phyloP scores from a whole-genome alignment of 2,113 vertebrate species.

The Coreoperca whiteheadi region DNA sequence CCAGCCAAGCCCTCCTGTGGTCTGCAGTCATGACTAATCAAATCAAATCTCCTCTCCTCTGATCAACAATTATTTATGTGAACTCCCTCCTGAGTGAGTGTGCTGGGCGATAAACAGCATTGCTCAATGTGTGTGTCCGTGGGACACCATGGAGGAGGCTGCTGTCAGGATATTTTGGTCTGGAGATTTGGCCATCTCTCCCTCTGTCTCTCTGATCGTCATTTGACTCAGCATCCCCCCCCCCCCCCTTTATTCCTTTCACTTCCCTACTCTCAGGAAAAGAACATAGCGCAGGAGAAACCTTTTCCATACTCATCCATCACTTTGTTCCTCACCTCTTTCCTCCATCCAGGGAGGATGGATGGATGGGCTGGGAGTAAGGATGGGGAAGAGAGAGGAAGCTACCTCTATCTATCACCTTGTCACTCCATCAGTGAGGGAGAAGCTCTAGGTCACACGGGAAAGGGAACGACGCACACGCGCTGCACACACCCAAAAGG shows the following conservation, averaged over 20 bases:
- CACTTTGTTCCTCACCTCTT: constrained; percentile 53
- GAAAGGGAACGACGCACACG: neutral
- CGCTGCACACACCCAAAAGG: neutral
- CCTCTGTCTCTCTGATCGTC: constrained; percentile 15
- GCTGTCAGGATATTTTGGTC: neutral
- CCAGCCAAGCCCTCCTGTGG: constrained; percentile 40
- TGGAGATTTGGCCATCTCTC: constrained; percentile 17
- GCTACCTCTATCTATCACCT: constrained; percentile 42
- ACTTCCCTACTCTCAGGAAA: constrained; percentile 28
- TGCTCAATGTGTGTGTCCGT: neutral
- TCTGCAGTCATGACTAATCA: constrained; percentile 44
- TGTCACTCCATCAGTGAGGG: constrained; percentile 61
- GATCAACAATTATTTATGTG: constrained; percentile 62
- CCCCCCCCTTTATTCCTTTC: constrained; percentile 35
- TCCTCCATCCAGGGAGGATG: constrained; percentile 42
- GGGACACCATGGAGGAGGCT: constrained; percentile 5
- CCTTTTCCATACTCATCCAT: constrained; percentile 56
- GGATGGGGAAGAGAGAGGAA: constrained; percentile 60
- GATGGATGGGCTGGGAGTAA: constrained; percentile 46
- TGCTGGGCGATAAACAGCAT: constrained; percentile 33
- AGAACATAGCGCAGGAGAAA: constrained; percentile 31
- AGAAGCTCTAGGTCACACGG: constrained; percentile 35
- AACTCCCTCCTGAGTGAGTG: constrained; percentile 26
- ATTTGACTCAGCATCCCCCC: constrained; percentile 24
- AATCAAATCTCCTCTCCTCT: constrained; percentile 48